Percentiles rank a stretch among this genome's conserved stretches.
These are phyloP conservation scores for Digitonthophagus gazella DNA, from an alignment of 2,888 invertebrate genomes.

Conservation along the genomic window DNA sequence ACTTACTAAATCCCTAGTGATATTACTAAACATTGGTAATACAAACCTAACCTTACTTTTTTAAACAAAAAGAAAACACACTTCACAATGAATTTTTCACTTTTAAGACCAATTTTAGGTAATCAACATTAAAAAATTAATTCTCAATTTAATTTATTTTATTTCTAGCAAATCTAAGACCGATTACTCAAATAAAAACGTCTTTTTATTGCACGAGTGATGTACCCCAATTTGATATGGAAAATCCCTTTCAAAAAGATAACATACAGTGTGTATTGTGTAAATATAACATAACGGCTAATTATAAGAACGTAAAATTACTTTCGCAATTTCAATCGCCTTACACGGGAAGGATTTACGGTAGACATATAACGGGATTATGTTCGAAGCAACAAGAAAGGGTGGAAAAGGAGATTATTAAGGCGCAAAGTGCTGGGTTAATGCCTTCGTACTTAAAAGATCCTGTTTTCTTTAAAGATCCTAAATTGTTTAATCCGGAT, in stretches of 20 bases:
- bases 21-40: background rate
- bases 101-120: slow-evolving; percentile 16
- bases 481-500: slow-evolving; percentile 86
- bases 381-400: slow-evolving; percentile 77
- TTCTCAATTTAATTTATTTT: background rate
- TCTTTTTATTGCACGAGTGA: slow-evolving; percentile 37
- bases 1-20: too few species aligned
- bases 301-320: slow-evolving; percentile 89
- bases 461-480: slow-evolving; percentile 78
- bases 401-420: slow-evolving; percentile 70
- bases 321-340: slow-evolving; percentile 95
- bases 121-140: slow-evolving; percentile 1
- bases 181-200: background rate
- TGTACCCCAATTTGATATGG: slow-evolving; percentile 59
- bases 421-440: slow-evolving; percentile 74
- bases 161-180: slow-evolving; percentile 17
- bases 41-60: background rate
- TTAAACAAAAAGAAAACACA: background rate
- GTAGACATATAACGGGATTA: slow-evolving; percentile 89
- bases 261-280: slow-evolving; percentile 77
- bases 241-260: slow-evolving; percentile 80
- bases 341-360: slow-evolving; percentile 90
- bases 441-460: slow-evolving; percentile 85
- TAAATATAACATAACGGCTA: slow-evolving; percentile 72
- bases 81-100: background rate